Evolutionary conservation across 1,140 invertebrate species (phyloP).

Genomic region (Pseudoatta argentina): DNA sequence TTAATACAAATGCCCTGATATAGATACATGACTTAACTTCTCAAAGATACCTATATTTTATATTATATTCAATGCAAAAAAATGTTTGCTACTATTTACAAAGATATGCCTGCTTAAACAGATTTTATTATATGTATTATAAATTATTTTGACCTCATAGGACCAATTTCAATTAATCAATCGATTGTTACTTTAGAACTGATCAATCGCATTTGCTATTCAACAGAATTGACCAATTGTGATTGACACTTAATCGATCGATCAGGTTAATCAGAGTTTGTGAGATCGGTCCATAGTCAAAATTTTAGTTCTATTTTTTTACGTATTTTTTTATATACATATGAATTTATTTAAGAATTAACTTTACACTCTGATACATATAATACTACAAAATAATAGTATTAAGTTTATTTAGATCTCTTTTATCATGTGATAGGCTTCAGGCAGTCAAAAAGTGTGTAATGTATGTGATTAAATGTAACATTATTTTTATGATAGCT

Average conservation of each 20-base stretch:
- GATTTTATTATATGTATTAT: constrained; percentile 53
- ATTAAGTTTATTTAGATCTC: constrained; percentile 38
- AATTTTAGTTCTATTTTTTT: constrained; percentile 56
- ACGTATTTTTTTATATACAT: constrained; percentile 38
- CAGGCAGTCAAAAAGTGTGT: constrained; percentile 37
- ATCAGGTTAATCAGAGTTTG: too few relatives aligned
- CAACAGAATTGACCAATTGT: too few relatives aligned
- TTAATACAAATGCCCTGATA: constrained; percentile 45
- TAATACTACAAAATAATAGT: constrained; percentile 40
- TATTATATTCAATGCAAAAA: constrained; percentile 43
- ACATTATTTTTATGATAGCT: constrained; percentile 61
- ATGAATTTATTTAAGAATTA: constrained; percentile 53
- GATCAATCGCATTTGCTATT: too few relatives aligned
- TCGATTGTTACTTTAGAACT: too few relatives aligned
- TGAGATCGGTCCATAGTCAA: constrained; percentile 15
- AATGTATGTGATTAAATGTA: constrained; percentile 56
- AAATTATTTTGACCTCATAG: constrained; percentile 67
- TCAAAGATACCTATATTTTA: constrained; percentile 48
- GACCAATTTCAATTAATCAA: too few relatives aligned
- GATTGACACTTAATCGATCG: too few relatives aligned
- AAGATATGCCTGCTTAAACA: constrained; percentile 47
- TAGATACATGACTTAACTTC: constrained; percentile 43
- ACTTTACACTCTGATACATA: constrained; percentile 49
- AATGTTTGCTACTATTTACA: constrained; percentile 50
- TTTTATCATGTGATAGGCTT: constrained; percentile 55